Evolutionary conservation across 2,888 invertebrate species (phyloP).

Genomic region (Oligia strigilis): DNA sequence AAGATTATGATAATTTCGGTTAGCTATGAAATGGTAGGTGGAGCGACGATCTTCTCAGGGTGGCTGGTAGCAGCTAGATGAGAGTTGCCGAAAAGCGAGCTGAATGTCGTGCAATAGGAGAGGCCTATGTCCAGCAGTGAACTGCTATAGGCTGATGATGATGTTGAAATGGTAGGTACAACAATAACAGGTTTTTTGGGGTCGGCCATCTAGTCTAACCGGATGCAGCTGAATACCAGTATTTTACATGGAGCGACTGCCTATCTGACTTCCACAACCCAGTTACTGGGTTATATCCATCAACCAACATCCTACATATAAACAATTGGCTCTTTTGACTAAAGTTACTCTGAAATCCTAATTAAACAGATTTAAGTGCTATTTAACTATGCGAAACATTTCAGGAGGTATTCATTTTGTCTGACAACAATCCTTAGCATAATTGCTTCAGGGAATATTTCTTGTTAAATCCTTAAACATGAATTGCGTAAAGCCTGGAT

Average conservation of each 20-base stretch:
- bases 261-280: not conserved
- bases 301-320: too few relatives aligned
- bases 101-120: too few relatives aligned
- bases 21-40: too few relatives aligned
- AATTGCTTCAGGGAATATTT: slow-evolving; percentile 44
- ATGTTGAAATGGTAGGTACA: not conserved
- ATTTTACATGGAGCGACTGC: not conserved
- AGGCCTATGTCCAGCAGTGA: too few relatives aligned
- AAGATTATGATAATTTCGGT: not conserved
- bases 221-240: not conserved
- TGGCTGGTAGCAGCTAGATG: too few relatives aligned
- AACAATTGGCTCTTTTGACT: not conserved
- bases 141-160: too few relatives aligned
- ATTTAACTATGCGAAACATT: slow-evolving; percentile 13
- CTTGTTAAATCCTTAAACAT: slow-evolving; percentile 31
- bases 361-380: slow-evolving; percentile 17
- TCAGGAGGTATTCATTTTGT: slow-evolving; percentile 29
- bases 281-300: not conserved
- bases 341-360: not conserved
- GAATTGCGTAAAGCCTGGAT: slow-evolving; percentile 35
- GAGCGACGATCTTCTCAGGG: too few relatives aligned
- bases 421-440: slow-evolving; percentile 38
- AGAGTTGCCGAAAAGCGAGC: too few relatives aligned
- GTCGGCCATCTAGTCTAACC: too few relatives aligned
- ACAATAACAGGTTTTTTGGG: not conserved